phyloP scores from a whole-genome alignment of 2,888 invertebrate genomes.

The Dusona sp. region DNA sequence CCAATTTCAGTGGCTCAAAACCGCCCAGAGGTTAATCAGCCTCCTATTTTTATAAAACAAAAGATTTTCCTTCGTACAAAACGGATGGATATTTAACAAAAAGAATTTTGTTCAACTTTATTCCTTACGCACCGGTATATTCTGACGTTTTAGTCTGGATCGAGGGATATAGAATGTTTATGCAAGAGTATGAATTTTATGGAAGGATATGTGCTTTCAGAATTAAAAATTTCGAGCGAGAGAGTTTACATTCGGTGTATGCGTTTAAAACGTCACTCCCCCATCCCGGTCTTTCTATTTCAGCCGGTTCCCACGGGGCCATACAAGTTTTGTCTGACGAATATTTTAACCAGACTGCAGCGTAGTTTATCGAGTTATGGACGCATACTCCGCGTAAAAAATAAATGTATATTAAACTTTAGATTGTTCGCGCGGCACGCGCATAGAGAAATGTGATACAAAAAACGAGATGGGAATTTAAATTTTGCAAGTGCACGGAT shows the following conservation, averaged over 20 bases:
- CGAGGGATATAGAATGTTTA: not conserved
- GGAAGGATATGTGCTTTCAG: not conserved
- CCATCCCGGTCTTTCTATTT: conserved; percentile 21
- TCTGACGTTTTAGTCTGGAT: not conserved
- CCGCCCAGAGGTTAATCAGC: not conserved
- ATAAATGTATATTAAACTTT: conserved; percentile 9
- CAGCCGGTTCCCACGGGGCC: conserved; percentile 3
- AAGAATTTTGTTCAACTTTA: not conserved
- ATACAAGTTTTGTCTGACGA: conserved; percentile 37
- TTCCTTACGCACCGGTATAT: not conserved
- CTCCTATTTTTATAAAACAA: not conserved
- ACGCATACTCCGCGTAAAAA: conserved; percentile 31
- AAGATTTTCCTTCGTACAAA: not conserved
- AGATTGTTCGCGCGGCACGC: not conserved
- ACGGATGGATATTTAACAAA: not conserved
- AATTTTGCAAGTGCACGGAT: conserved; percentile 21
- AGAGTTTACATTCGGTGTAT: conserved; percentile 3
- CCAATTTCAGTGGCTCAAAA: not conserved
- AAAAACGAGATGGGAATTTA: conserved; percentile 45
- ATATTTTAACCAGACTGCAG: conserved; percentile 51
- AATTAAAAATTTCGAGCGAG: conserved; percentile 6
- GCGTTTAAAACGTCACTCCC: conserved; percentile 35
- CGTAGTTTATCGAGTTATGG: conserved; percentile 56
- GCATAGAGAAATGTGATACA: not conserved
- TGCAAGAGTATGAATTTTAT: not conserved